phyloP scores from a whole-genome alignment of 2,888 invertebrate genomes.

The Lithophane leautieri region DNA sequence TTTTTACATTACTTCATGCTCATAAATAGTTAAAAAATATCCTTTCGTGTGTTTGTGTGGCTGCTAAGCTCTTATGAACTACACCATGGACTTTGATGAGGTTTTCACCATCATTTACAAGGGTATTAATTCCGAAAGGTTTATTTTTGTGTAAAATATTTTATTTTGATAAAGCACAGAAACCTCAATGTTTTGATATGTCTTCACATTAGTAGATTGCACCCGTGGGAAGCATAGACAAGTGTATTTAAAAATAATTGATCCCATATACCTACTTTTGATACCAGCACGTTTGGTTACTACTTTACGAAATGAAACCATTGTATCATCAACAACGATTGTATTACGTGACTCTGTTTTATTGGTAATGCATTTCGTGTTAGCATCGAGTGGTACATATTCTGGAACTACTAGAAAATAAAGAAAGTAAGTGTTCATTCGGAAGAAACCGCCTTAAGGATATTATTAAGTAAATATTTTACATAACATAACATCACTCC shows the following conservation, averaged over 20 bases:
- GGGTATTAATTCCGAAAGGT: too few relatives aligned
- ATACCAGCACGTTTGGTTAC: conserved; percentile 27
- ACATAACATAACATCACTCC: too few relatives aligned
- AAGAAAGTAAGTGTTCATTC: not conserved
- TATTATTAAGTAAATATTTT: not conserved
- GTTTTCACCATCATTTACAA: not conserved
- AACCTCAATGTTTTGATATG: not conserved
- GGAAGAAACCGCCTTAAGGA: not conserved
- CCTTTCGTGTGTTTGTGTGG: not conserved
- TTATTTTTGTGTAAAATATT: too few relatives aligned
- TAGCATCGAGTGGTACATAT: not conserved
- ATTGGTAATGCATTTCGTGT: conserved; percentile 41
- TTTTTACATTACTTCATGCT: not conserved
- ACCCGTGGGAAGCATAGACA: not conserved
- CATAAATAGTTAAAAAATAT: not conserved
- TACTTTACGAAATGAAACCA: conserved; percentile 16
- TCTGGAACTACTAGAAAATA: not conserved
- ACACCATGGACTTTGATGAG: not conserved
- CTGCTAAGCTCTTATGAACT: not conserved
- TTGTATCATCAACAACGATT: conserved; percentile 34
- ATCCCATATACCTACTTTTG: not conserved
- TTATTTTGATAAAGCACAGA: not conserved
- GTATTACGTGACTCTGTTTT: conserved; percentile 39
- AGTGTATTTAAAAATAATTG: not conserved
- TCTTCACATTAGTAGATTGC: not conserved